Base-by-base conservation (phyloP, 1,140 invertebrate genomes). In the Vanessa atalanta region DNA sequence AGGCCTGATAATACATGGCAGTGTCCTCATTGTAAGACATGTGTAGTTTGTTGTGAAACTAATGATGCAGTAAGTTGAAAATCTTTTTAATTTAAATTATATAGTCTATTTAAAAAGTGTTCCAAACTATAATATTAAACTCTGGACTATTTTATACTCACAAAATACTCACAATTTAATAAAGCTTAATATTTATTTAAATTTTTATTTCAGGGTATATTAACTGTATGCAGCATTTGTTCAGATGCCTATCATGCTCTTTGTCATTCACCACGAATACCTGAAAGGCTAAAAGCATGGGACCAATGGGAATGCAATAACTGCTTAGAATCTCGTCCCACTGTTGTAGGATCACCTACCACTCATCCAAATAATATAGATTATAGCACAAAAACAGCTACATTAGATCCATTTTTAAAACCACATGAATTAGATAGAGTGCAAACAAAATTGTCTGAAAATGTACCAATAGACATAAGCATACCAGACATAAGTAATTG, bases 401-500 rank as follows among this genome's bases (percentile, higher is more conserved):
- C 65, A 11, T 73, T 84, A 13, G 89, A 93, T 77, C 89, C 90
- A 70, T 93, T 93, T 72, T 79, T 93, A 63, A 91, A 93, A 78
- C 90, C 89, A 23, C 90, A 93, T 73, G 90, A 93, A 73, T 73
- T 93, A 67, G 90, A 93, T 74, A 85, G 87, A 72, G 85, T 87
- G 64, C 82, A 83, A 61, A 88, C 87, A 15, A 89, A 92, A 77
- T 65, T 88, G 26, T 51, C 69, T 47, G 86, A 88, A 47, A 88
- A 93, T 70, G 72, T 82, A 23, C 82, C 87, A 11, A 94, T 96
- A 70, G 95, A 96, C 90, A 94, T 94, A 31, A 94, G 92, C 75
- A 96, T 97, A 83, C 96, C 96, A 20, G 96, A 97, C 93, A 96
- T 96, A 13, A 94, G 95, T 1, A 94, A 95, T 82, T 98, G 97